Base-by-base conservation (phyloP, 2,888 invertebrate species). In the Taphrorychus bicolor region DNA sequence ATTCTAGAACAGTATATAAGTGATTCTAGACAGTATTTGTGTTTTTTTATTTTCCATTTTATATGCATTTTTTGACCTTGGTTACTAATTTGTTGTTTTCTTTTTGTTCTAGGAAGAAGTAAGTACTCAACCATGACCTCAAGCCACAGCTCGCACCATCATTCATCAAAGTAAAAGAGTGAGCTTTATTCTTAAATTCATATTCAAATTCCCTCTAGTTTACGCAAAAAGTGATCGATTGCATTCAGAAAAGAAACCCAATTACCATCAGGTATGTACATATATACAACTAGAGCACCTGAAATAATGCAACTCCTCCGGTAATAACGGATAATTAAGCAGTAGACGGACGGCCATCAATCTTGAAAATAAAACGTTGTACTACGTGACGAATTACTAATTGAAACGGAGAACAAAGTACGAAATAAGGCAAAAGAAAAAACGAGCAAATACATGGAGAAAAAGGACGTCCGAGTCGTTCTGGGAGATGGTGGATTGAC, bases 91-190 rank as follows among this genome's bases (percentile, higher is more conserved):
- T 74, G n/a, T 56, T 73, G 61, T 80, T 79, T 65, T 81, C 78
- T 79, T 77, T 81, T 81, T 82, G 82, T 82, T 83, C 79, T 80
- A 83, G 83, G 83, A 81, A 80, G 83, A 83, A 83, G 83, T 83
- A 83, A 83, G 83, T 82, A 78, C 66, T 66, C 71, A 69, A 53
- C n/a, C n/a, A n/a, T 64, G 49, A 59, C 48, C 32, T 32, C 41
- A 62, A 52, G 18, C 7, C 52, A 41, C 23, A 48, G n/a, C 56
- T 58, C 23, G 40, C 40, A 32, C 40, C 32, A 45, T n/a, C n/a
- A n/a, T n/a, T n/a, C n/a, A n/a, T 17, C 51, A 57, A 52, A 64
- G 17, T 41, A 18, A 23, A 23, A 54, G 66, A 63, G 68, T 68
- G 63, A 68, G 68, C 45, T 45, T 16, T 32, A 32, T 32, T 7